Evolutionary conservation across 2,113 vertebrate species (phyloP).

Genomic region (Tympanuchus pallidicinctus): DNA sequence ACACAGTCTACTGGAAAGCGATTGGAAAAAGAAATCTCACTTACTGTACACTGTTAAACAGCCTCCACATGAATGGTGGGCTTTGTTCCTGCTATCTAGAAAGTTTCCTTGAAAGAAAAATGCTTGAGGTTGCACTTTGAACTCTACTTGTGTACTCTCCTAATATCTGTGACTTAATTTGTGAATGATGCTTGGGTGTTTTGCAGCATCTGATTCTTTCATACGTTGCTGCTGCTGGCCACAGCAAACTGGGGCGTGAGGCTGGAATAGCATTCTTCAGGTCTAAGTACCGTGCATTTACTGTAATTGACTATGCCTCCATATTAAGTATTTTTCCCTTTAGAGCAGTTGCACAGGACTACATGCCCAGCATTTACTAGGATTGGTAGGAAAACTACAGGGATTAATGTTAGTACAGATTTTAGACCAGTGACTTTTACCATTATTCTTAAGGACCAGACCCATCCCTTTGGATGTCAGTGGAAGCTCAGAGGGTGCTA

Average conservation of each 20-base stretch:
- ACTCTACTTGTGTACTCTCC: not conserved
- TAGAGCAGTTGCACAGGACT: not conserved
- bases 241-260: not conserved
- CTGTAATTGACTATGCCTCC: not conserved
- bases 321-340: not conserved
- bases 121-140: not conserved
- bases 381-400: not conserved
- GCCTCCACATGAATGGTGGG: not conserved
- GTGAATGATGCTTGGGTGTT: not conserved
- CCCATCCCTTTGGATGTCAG: not conserved
- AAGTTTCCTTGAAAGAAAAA: not conserved
- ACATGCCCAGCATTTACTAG: accelerated
- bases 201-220: not conserved
- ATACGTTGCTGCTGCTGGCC: not conserved
- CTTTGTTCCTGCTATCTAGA: not conserved
- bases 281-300: not conserved
- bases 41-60: not conserved
- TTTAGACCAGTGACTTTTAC: not conserved
- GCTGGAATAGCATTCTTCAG: not conserved
- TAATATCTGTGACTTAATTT: not conserved
- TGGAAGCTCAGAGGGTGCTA: not conserved
- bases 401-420: not conserved
- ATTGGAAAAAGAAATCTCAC: not conserved
- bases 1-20: not conserved
- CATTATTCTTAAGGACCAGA: not conserved